Percentiles rank a stretch among this genome's conserved stretches.
These are phyloP conservation scores for Colinus virginianus DNA, from an alignment of 2,113 vertebrate species.

Conservation along the genomic window DNA sequence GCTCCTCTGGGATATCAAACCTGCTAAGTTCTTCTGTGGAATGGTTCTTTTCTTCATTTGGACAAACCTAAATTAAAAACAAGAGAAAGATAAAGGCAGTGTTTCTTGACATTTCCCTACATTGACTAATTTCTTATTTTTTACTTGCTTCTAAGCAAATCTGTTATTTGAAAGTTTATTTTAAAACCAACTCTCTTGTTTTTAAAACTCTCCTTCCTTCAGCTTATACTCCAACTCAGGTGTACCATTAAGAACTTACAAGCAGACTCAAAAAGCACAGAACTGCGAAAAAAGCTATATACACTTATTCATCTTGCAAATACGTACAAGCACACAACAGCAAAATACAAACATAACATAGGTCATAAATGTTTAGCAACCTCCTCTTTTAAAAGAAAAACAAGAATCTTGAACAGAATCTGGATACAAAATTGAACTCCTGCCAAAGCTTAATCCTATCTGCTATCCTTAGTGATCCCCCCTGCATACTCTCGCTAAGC, in stretches of 20 bases:
- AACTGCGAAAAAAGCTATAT: neutral
- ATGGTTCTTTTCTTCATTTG: constrained; percentile 70
- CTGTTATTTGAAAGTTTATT: neutral
- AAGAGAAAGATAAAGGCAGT: neutral
- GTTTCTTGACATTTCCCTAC: neutral
- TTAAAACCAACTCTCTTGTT: neutral
- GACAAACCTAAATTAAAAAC: constrained; percentile 66
- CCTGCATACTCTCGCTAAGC: neutral
- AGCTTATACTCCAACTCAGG: neutral
- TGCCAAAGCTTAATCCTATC: neutral
- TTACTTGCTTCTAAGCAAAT: neutral
- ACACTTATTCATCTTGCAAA: neutral
- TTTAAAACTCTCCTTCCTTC: neutral
- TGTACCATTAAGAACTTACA: neutral
- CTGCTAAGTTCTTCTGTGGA: constrained; percentile 65
- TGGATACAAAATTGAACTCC: neutral
- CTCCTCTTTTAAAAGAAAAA: rapidly evolving
- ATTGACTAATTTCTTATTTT: neutral
- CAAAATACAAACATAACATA: neutral
- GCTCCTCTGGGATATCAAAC: constrained; percentile 69
- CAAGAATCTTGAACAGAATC: neutral
- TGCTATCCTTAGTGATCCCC: neutral
- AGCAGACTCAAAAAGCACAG: neutral
- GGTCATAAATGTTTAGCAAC: neutral
- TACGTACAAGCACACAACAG: neutral